A percentile compares a stretch with the other conserved stretches of the same genome.
Conservation (phyloP, 2,113 vertebrate species). For the Thinocorus orbignyianus region DNA sequence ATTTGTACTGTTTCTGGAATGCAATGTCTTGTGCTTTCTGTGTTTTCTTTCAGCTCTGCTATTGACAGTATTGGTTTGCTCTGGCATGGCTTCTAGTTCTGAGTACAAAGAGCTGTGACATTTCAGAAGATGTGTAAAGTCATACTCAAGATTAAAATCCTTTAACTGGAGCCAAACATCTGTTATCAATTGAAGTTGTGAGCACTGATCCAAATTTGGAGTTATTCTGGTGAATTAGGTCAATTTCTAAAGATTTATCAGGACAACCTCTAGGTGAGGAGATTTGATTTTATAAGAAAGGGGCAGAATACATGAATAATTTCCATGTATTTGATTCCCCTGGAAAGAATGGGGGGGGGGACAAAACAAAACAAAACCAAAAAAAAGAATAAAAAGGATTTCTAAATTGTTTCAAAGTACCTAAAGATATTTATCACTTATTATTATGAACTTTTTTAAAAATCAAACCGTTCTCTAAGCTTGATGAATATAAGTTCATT, state of each 20-base stretch:
- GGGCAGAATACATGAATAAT: neutral
- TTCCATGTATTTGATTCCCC: neutral
- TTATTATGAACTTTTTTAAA: neutral
- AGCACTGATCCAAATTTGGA: conserved; percentile 36
- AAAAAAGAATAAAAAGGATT: neutral
- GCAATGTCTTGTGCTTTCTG: neutral
- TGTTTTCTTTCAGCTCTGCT: conserved; percentile 40
- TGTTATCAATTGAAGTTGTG: conserved; percentile 24
- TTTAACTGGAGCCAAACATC: conserved; percentile 42
- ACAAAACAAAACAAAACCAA: too few relatives aligned
- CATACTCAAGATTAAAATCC: neutral
- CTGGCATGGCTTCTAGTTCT: conserved; percentile 6
- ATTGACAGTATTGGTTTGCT: conserved; percentile 30
- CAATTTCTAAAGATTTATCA: conserved; percentile 20
- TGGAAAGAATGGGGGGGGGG: too few relatives aligned
- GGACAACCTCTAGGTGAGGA: neutral
- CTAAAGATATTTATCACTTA: neutral
- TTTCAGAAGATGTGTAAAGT: conserved; percentile 43
- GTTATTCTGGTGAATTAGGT: conserved; percentile 24
- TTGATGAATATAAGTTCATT: neutral
- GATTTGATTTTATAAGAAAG: neutral
- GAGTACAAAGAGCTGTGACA: conserved; percentile 52
- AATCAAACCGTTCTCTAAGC: neutral
- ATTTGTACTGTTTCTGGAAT: conserved; percentile 17
- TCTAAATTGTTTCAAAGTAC: neutral